phyloP scores from a whole-genome alignment of 1,140 invertebrate genomes.

The Pseudomyrmex gracilis region DNA sequence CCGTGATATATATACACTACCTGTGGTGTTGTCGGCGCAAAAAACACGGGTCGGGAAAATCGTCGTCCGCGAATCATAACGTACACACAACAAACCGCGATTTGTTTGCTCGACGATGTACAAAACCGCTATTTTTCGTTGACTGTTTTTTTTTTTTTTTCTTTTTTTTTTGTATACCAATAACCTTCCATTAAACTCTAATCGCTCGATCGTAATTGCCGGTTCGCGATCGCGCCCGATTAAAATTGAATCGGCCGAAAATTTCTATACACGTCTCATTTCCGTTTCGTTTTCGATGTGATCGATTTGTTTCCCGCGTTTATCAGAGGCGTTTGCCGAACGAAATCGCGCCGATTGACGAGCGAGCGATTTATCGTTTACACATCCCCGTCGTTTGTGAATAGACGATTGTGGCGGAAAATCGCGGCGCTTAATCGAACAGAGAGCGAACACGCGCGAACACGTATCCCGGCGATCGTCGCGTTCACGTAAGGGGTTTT shows the following conservation, averaged over 20 bases:
- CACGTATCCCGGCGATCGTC: slow-evolving; percentile 16
- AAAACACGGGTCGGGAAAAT: slow-evolving; percentile 21
- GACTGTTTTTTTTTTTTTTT: neutral
- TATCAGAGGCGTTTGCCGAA: neutral
- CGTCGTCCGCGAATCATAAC: slow-evolving; percentile 21
- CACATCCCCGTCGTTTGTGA: slow-evolving; percentile 34
- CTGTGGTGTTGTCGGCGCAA: slow-evolving; percentile 21
- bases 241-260: neutral
- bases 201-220: neutral
- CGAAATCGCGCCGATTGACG: neutral
- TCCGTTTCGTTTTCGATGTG: too few relatives aligned
- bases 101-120: neutral
- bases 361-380: neutral
- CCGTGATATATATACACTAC: neutral
- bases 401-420: slow-evolving; percentile 68
- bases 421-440: slow-evolving; percentile 59
- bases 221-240: slow-evolving; percentile 9
- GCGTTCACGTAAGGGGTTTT: slow-evolving; percentile 64
- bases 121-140: slow-evolving; percentile 1
- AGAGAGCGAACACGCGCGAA: slow-evolving; percentile 22
- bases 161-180: slow-evolving; percentile 1
- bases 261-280: neutral
- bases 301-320: too few relatives aligned
- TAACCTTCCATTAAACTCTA: slow-evolving; percentile 15
- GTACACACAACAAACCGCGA: neutral